Base-by-base conservation (phyloP, 2,797 vertebrate genomes). In the Allobates femoralis region DNA sequence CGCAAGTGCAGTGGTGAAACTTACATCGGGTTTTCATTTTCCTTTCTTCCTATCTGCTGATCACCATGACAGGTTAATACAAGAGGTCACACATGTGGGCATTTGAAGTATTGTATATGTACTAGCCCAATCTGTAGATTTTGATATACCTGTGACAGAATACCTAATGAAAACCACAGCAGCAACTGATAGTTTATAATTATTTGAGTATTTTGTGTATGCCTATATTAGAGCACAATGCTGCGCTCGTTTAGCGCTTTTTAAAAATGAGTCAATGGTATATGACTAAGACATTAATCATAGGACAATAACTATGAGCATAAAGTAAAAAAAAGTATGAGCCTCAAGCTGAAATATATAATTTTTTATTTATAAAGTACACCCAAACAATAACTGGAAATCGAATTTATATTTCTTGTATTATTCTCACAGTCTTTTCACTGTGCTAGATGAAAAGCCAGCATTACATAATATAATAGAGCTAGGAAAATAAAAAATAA, bases 391-490 rank as follows among this genome's bases (percentile, higher is more conserved):
- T 71, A 56, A 56, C 14, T 26, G 53, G 55, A n/a, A 83, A 37
- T 73, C 30, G 21, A 23, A 37, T 82, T 34, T 37, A 7, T 34
- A 67, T 55, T 58, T 73, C 32, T 74, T 73, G 81, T 26, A 46
- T 60, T 73, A 60, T 74, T 73, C 55, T 21, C 32, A 37, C 14
- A 34, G n/a, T 85, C 19, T 79, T 71, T 76, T 58, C 46, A 46
- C 64, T 66, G 23, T 21, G 21, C 15, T 53, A n/a, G 16, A 37
- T 79, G 21, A 58, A 58, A 69, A 26, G 32, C 11, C 28, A 87
- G 19, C 12, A 87, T 87, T 84, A 84, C 81, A 87, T 84, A 79
- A 87, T 80, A 71, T 12, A 73, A 60, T 66, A 77, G 37, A 34
- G 34, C 56, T 51, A 84, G 64, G 55, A 74, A 74, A 83, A 79